These are phyloP conservation scores for Nephrotoma flavescens DNA, from an alignment of 2,888 invertebrate species.

Conservation along the genomic window DNA sequence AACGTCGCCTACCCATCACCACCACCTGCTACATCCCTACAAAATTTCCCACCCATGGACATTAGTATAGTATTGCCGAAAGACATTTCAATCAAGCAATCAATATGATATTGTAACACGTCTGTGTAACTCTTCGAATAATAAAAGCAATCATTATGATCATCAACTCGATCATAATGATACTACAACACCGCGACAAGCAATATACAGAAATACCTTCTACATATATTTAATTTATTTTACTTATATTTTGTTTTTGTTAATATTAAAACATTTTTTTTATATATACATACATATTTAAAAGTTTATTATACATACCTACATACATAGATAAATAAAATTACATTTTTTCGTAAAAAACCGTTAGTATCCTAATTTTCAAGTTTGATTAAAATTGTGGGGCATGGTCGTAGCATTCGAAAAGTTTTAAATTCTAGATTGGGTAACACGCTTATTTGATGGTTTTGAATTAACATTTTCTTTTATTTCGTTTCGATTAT, in stretches of 20 bases:
- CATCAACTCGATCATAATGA: background rate
- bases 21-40: no score
- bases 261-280: background rate
- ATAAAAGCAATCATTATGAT: conserved; percentile 14
- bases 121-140: background rate
- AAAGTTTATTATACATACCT: background rate
- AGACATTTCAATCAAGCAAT: conserved; percentile 29
- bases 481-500: no score
- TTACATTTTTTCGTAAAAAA: background rate
- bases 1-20: conserved; percentile 66
- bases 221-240: background rate
- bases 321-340: background rate
- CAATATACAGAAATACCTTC: background rate
- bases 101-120: background rate
- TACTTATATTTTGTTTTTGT: background rate
- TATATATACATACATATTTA: background rate
- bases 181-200: background rate
- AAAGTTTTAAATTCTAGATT: no score
- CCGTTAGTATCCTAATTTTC: background rate
- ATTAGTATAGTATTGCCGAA: conserved; percentile 68
- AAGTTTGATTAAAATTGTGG: background rate
- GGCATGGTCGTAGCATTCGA: no score
- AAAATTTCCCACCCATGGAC: conserved; percentile 83
- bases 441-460: no score
- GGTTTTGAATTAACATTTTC: no score